A percentile compares a stretch with the other conserved stretches of the same genome.
Conservation (phyloP, 2,888 invertebrate species). For the Ypsolopha sequella region DNA sequence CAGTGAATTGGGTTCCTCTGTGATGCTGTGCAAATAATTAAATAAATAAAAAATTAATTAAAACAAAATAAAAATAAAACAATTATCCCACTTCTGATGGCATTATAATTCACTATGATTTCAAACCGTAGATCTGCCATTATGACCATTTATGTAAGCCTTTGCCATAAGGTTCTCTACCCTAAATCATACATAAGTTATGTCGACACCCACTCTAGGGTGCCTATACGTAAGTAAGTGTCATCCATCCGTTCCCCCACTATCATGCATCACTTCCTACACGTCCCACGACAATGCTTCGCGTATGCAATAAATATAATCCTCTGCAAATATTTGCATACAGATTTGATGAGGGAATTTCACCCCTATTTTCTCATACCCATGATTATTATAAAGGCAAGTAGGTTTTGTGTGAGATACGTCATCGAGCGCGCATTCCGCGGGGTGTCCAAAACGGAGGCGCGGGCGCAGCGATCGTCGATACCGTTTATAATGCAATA, state of each 20-base stretch:
- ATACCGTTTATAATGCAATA: constrained; percentile 50
- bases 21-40: no score
- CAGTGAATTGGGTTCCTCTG: no score
- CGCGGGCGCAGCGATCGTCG: constrained; percentile 15
- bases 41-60: no score
- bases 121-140: no score
- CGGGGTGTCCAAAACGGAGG: constrained; percentile 12
- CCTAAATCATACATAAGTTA: constrained; percentile 6
- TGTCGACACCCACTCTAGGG: constrained; percentile 27
- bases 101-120: no score
- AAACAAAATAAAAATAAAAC: no score
- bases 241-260: constrained; percentile 30
- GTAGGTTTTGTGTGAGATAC: constrained; percentile 25
- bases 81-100: no score
- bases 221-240: constrained; percentile 21
- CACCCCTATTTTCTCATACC: neutral
- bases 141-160: neutral
- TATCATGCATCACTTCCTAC: constrained; percentile 51
- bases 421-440: constrained; percentile 29
- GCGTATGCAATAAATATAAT: constrained; percentile 4
- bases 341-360: neutral
- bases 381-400: no score
- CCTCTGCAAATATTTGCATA: neutral
- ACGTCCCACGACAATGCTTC: constrained; percentile 11
- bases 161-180: no score